Evolutionary conservation across 2,888 invertebrate species (phyloP).

Genomic region (Parapristionchus giblindavisi): DNA sequence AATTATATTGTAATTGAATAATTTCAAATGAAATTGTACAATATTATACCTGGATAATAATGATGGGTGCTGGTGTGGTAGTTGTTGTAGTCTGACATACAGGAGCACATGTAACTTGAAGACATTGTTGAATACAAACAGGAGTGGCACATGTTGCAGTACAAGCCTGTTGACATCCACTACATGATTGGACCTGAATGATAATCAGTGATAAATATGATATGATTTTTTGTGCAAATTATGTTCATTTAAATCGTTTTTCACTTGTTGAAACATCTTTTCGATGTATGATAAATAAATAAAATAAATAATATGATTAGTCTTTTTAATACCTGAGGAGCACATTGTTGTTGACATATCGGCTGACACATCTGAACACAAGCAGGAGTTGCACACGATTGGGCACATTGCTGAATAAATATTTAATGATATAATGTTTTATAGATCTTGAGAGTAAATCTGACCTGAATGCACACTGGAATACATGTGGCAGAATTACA

Average conservation of each 20-base stretch:
- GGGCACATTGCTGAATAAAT: constrained; percentile 55
- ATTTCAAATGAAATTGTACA: not conserved
- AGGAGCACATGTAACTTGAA: constrained; percentile 25
- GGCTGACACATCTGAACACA: constrained; percentile 53
- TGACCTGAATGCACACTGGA: constrained; percentile 20
- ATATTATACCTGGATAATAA: constrained; percentile 23
- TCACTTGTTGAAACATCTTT: not conserved
- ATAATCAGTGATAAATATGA: not conserved
- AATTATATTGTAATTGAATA: not conserved
- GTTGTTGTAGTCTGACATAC: constrained; percentile 24
- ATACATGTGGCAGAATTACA: constrained; percentile 20
- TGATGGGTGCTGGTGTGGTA: constrained; percentile 25
- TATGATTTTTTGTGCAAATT: not conserved
- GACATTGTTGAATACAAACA: constrained; percentile 20
- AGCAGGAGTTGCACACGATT: constrained; percentile 46
- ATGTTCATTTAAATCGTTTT: not conserved
- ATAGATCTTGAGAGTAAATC: not conserved
- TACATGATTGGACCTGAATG: constrained; percentile 4
- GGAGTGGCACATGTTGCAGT: constrained; percentile 29
- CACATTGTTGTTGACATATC: constrained; percentile 57
- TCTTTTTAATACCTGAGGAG: constrained; percentile 19
- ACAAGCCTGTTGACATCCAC: constrained; percentile 33
- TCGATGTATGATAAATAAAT: no score
- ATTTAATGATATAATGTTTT: not conserved
- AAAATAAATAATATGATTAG: not conserved